Evolutionary conservation across 1,140 invertebrate species (phyloP).

Genomic region (Brachionus calyciflorus): DNA sequence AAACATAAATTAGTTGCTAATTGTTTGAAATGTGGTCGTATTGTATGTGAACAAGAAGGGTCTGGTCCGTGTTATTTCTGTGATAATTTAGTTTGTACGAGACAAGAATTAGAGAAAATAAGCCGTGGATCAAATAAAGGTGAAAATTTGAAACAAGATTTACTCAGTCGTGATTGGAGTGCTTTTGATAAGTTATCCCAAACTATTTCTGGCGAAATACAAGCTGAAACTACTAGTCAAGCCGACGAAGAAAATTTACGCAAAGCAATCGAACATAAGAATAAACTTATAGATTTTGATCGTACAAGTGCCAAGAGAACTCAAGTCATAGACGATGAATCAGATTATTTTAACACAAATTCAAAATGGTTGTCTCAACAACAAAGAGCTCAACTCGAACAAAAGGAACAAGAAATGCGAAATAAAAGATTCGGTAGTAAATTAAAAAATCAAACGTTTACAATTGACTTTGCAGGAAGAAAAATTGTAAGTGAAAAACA

Average conservation of each 20-base stretch:
- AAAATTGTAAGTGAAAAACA: slow-evolving; percentile 62
- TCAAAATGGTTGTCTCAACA: slow-evolving; percentile 73
- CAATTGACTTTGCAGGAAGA: slow-evolving; percentile 78
- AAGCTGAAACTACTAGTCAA: slow-evolving; percentile 48
- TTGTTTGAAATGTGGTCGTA: slow-evolving; percentile 85
- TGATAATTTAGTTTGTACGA: slow-evolving; percentile 63
- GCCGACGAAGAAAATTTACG: slow-evolving; percentile 57
- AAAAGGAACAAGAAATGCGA: slow-evolving; percentile 70
- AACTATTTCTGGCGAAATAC: slow-evolving; percentile 67
- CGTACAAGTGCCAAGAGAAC: slow-evolving; percentile 77
- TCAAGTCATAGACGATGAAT: slow-evolving; percentile 87
- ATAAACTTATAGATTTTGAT: slow-evolving; percentile 81
- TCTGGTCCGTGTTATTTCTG: slow-evolving; percentile 92
- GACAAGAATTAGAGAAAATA: slow-evolving; percentile 38
- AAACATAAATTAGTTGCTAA: slow-evolving; percentile 88
- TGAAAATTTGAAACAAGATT: slow-evolving; percentile 64
- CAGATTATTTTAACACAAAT: slow-evolving; percentile 81
- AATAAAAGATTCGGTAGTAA: slow-evolving; percentile 71
- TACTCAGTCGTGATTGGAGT: slow-evolving; percentile 69
- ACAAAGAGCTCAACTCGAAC: slow-evolving; percentile 69
- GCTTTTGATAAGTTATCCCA: slow-evolving; percentile 70
- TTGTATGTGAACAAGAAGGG: slow-evolving; percentile 93
- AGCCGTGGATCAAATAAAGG: slow-evolving; percentile 4
- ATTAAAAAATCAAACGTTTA: slow-evolving; percentile 64
- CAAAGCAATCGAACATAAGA: slow-evolving; percentile 74